phyloP scores from a whole-genome alignment of 2,888 invertebrate species.

The Lobophora halterata region DNA sequence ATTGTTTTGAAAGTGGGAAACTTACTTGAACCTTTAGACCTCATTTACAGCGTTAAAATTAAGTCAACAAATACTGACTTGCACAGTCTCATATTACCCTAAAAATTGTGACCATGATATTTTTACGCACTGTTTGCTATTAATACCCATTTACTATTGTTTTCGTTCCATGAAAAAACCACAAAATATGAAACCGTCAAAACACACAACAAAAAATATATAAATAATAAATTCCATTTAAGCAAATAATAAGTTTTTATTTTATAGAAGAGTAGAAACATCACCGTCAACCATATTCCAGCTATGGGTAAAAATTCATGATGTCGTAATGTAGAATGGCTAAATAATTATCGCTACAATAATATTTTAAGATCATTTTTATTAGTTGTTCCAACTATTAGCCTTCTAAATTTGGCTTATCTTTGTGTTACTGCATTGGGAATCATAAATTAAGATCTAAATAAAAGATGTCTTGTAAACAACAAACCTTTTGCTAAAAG shows the following conservation, averaged over 20 bases:
- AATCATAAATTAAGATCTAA: conserved; percentile 74
- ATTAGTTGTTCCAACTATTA: conserved; percentile 36
- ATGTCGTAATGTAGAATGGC: background rate
- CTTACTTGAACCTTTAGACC: conserved; percentile 39
- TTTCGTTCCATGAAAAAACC: too few species aligned
- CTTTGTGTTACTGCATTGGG: conserved; percentile 60
- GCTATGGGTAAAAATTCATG: background rate
- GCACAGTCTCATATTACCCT: too few species aligned
- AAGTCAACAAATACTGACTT: conserved; percentile 15
- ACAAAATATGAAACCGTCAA: too few species aligned
- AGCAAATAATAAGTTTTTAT: too few species aligned
- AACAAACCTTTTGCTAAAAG: conserved; percentile 76
- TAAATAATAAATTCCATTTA: too few species aligned
- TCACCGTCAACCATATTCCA: too few species aligned
- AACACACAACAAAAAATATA: too few species aligned
- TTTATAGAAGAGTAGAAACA: too few species aligned
- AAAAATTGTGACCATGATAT: too few species aligned
- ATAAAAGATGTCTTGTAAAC: conserved; percentile 76
- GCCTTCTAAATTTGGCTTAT: conserved; percentile 55
- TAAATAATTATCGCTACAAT: conserved; percentile 1
- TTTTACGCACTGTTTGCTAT: too few species aligned
- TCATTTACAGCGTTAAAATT: conserved; percentile 25
- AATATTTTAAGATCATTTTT: conserved; percentile 26
- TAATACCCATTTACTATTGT: too few species aligned
- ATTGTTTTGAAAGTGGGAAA: conserved; percentile 44